Base-by-base conservation (phyloP, 2,113 vertebrate genomes). In the Apteryx owenii region DNA sequence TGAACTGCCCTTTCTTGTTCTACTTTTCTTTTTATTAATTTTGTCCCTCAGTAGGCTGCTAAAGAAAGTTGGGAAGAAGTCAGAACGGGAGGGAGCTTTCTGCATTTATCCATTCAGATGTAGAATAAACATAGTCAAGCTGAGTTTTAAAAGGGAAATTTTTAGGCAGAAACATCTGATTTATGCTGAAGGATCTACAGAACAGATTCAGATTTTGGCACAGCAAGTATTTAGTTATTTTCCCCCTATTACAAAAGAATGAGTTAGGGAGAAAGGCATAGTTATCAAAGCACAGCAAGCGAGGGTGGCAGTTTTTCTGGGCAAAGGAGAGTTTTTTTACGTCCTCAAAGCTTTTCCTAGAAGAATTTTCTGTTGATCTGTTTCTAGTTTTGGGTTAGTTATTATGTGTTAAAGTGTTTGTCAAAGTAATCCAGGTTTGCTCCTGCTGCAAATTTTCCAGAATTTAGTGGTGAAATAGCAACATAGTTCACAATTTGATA, bases 181-280 rank as follows among this genome's bases (percentile, higher is more conserved):
- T 92, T 92, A 76, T 36, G 64, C 25, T 56, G 36, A 82, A 95
- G 20, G 40, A 81, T 60, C 66, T 82, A 33, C 1, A 80, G 81
- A 89, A 79, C 36, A 77, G 73, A 89, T 44, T 6, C 36, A 77
- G 26, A 69, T 86, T 56, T 50, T 79, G 65, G 28, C 48, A 76
- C 26, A 81, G 17, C 66, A 89, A 92, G 58, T 53, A 71, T 91
- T 89, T 94, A 65, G 81, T 75, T 90, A 58, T 90, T 89, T 64
- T 51, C 4, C 8, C 19, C 36, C 65, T 85, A 44, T 82, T 73
- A 85, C 20, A 26, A 76, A 72, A 85, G 81, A 22, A 44, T 33
- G 14, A 82, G 42, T 48, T 79, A 73, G 23, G 53, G 53, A 89
- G 56, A 92, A 94, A 96, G 60, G n/a, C 12, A 48, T 3, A 79